Base-by-base conservation (phyloP, 2,797 vertebrate genomes). In the Podarcis siculus region DNA sequence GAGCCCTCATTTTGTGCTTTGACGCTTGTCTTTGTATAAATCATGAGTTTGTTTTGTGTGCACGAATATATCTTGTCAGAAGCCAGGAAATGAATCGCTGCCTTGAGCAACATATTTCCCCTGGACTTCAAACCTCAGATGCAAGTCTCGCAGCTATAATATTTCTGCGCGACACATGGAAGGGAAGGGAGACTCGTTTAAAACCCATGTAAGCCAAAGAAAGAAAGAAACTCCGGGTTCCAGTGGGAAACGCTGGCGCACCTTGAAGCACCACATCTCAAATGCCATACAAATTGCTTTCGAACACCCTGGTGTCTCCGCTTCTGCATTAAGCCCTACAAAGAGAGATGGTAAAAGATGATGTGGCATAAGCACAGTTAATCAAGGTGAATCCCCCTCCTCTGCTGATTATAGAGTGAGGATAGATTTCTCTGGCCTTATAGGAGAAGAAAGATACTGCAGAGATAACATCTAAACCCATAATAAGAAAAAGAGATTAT, bases 401-500 rank as follows among this genome's bases (percentile, higher is more conserved):
- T 92, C 64, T 92, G 90, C 90, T 94, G 93, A 94, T 95, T 95
- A 95, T 90, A 82, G 93, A 85, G 86, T 83, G 91, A 93, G 87
- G 93, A 95, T 92, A 90, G 92, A 95, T 94, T 93, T 95, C 92
- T 87, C 85, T 91, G 0, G 66, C 67, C 5, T 84, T 89, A 66
- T 2, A 92, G 3, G 17, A n/a, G 87, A 92, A 89, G 90, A 94
- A 92, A 93, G 92, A 94, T 67, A 85, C 89, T 32, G 82, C n/a
- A 81, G 85, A 0, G 90, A 95, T 94, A 95, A 87, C 86, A 95
- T 95, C 95, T 92, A 91, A 93, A 95, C 88, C 88, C 85, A 30
- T 94, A 93, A 93, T 90, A 93, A 86, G 89, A 92, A 91, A 93
- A 91, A 92, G 91, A 94, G 95, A 95, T 95, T 94, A 93, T 78